Conservation (phyloP, 23 tunicate species). For the Corella eumyota region DNA sequence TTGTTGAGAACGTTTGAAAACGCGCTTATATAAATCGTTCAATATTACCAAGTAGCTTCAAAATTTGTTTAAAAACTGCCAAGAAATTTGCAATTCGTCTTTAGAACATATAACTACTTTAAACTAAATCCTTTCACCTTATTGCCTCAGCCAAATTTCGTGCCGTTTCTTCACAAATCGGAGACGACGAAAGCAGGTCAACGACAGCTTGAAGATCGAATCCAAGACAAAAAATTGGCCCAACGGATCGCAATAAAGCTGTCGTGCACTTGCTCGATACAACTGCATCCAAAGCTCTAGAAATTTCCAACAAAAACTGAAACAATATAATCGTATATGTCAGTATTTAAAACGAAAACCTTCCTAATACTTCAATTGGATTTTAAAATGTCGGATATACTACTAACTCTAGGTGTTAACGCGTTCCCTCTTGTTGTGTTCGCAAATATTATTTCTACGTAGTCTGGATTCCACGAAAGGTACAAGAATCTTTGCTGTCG, state of each 20-base stretch:
- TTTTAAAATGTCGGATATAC: not conserved
- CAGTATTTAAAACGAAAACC: not conserved
- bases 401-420: conserved; percentile 48
- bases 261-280: conserved; percentile 23
- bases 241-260: conserved; percentile 50
- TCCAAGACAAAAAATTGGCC: conserved; percentile 54
- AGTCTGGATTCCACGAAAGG: conserved; percentile 39
- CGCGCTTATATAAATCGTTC: no score
- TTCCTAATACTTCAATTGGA: not conserved
- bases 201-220: conserved; percentile 27
- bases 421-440: conserved; percentile 32
- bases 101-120: no score
- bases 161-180: conserved; percentile 6
- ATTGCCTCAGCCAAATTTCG: conserved; percentile 24
- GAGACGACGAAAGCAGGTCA: conserved; percentile 20
- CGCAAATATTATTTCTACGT: conserved; percentile 59
- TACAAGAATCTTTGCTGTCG: conserved; percentile 25
- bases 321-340: not conserved
- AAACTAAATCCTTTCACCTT: conserved; percentile 8
- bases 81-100: no score
- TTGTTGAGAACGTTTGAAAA: not conserved
- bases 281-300: conserved; percentile 51
- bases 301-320: conserved; percentile 53
- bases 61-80: no score
- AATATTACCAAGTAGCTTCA: no score